Evolutionary conservation across 2,888 invertebrate species (phyloP), one percentile per base, ranked within the genome.

Genomic region (Tetheella fluctuosa): DNA sequence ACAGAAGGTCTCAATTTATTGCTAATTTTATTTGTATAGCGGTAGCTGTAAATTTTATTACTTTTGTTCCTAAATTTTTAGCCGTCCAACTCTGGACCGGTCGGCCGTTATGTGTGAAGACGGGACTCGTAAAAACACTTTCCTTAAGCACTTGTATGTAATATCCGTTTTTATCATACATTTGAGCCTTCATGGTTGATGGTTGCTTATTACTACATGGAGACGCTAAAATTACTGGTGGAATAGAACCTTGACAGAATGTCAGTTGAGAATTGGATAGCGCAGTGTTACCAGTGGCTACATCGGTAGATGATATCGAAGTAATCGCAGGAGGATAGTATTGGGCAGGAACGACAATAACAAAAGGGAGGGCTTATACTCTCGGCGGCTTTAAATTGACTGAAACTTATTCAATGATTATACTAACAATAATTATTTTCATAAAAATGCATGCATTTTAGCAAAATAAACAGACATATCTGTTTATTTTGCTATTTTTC

Each of bases 1-100:
- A 67, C 79, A 80, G 82, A 81, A 84, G 81, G 83, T 84, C 85
- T 80, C 85, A 86, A 91, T 91, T 91, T 91, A 91, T 90, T 82
- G 86, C 86, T 87, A 87, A 89, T 90, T 90, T 88, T 87, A 86
- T 87, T 82, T 81, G 81, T 81, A 76, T 80, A 73, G 70, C 75
- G 70, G 76, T 72, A 77, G 76, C 72, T 78, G 73, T 74, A 76
- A 79, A 80, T 83, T 83, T 81, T 83, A 84, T 82, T 67, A 62
- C 65, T 65, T 64, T 61, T 64, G 52, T 61, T 60, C 61, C 59
- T 57, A 64, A 81, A 76, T 79, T 79, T 75, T 71, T 66, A 66
- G 64, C 59, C 62, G 58, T 68, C 70, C 63, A 61, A 62, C 64
- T 63, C 63, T 57, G 34, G 37, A n/a, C 39, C n/a, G 39, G 52